A percentile compares a stretch with the other conserved stretches of the same genome.
phyloP scores from a whole-genome alignment of 2,797 vertebrate species.

The Eutrigla gurnardus region DNA sequence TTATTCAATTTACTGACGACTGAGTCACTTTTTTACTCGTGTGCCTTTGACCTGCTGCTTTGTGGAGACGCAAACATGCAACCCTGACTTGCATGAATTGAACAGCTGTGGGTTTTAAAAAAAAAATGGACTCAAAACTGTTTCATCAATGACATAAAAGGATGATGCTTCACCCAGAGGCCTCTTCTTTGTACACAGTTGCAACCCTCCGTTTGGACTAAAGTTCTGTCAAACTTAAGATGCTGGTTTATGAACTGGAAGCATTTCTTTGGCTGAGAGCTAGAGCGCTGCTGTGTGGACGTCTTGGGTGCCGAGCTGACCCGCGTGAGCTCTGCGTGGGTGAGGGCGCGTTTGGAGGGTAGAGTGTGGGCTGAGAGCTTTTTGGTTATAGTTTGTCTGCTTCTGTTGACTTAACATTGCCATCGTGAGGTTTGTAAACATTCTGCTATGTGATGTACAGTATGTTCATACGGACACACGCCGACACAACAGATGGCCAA shows the following conservation, averaged over 20 bases:
- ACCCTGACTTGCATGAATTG: constrained; percentile 6
- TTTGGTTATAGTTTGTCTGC: constrained; percentile 42
- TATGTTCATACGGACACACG: constrained; percentile 6
- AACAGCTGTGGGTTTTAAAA: constrained; percentile 13
- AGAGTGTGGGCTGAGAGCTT: constrained; percentile 15
- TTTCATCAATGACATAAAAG: constrained; percentile 12
- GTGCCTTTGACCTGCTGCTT: constrained; percentile 42
- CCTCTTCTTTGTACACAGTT: constrained; percentile 1
- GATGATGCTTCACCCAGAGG: constrained; percentile 12
- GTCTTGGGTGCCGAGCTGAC: constrained; percentile 31
- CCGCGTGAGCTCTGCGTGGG: constrained; percentile 30
- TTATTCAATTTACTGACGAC: constrained; percentile 49
- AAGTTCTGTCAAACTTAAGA: constrained; percentile 15
- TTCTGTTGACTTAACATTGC: constrained; percentile 20
- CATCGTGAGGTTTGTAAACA: constrained; percentile 2
- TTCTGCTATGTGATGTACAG: background rate
- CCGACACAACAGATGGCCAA: constrained; percentile 70
- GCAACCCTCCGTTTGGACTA: constrained; percentile 11
- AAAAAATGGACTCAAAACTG: constrained; percentile 6
- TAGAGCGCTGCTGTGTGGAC: constrained; percentile 27
- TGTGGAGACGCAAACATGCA: constrained; percentile 4
- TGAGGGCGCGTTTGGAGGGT: constrained; percentile 30
- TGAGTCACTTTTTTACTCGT: constrained; percentile 22
- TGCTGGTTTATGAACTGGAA: constrained; percentile 40
- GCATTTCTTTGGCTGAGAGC: constrained; percentile 39